Evolutionary conservation across 2,888 invertebrate genomes (phyloP), one percentile per base, ranked within the genome.

Genomic region (Thymelicus lineola): DNA sequence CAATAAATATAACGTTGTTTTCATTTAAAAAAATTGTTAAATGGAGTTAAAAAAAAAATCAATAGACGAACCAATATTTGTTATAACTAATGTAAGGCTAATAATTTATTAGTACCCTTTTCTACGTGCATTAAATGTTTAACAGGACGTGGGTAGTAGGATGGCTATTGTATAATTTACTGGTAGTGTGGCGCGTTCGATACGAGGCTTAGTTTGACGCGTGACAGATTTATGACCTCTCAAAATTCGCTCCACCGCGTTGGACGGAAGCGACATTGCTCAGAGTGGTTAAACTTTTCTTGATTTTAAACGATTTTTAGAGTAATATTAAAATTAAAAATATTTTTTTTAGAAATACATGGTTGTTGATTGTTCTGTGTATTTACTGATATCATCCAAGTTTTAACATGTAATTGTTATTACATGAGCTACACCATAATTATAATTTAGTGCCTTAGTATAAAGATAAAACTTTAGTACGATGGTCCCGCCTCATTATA

Each of bases 131-230:
- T 6, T 58, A 28, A 55, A 59, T 15, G 15, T 15, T 28, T 20
- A 20, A 28, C 35, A 28, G 66, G 71, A 61, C 42, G 69, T 38
- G 72, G 60, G 48, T 69, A 76, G 81, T 80, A 79, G 59, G 81
- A 79, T 79, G 80, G 82, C 83, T 83, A 89, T 88, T 89, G 86
- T 87, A 88, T 90, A 91, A 91, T 90, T 91, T 88, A 91, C 86
- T 79, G 81, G 80, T 81, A 82, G 86, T 85, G 90, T 92, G 93
- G 84, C 74, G 76, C 78, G 84, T 80, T 91, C 93, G 93, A 92
- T 93, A 92, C 90, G 88, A 84, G 89, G 91, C 92, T 93, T 92
- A 93, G 84, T 92, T 92, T 92, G 93, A 92, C 91, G 83, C 74
- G 72, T 90, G 92, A 89, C 90, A 90, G 87, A 93, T 93, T 93